Conservation (phyloP, 2,797 vertebrate species). For the Erithacus rubecula region DNA sequence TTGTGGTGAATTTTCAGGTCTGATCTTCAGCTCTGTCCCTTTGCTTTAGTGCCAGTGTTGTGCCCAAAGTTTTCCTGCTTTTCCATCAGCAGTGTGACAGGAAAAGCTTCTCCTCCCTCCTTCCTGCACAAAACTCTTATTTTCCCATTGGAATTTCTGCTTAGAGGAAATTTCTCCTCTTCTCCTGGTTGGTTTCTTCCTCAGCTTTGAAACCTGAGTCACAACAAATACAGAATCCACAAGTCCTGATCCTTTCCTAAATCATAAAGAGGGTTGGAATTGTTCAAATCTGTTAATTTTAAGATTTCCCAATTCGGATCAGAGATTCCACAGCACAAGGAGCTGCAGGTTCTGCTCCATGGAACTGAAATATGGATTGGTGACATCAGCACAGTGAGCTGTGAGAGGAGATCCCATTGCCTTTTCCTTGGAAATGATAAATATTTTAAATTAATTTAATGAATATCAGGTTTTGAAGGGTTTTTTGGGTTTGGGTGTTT, state of each 20-base stretch:
- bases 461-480: accelerated
- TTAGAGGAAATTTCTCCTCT: neutral
- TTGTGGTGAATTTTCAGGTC: neutral
- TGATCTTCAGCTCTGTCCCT: neutral
- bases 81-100: neutral
- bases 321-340: neutral
- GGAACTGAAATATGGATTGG: neutral
- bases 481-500: neutral
- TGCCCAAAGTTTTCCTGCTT: neutral
- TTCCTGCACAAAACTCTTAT: neutral
- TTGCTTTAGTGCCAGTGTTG: neutral
- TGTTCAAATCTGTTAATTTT: accelerated
- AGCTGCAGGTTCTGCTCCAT: neutral
- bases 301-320: neutral
- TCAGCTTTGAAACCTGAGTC: neutral
- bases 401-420: neutral
- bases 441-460: neutral
- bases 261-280: neutral
- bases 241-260: neutral
- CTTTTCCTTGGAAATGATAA: neutral
- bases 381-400: neutral
- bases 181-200: neutral
- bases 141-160: neutral
- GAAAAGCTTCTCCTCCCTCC: neutral
- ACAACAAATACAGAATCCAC: neutral